Conservation (phyloP, 2,888 invertebrate species). For the Eurois occulta region DNA sequence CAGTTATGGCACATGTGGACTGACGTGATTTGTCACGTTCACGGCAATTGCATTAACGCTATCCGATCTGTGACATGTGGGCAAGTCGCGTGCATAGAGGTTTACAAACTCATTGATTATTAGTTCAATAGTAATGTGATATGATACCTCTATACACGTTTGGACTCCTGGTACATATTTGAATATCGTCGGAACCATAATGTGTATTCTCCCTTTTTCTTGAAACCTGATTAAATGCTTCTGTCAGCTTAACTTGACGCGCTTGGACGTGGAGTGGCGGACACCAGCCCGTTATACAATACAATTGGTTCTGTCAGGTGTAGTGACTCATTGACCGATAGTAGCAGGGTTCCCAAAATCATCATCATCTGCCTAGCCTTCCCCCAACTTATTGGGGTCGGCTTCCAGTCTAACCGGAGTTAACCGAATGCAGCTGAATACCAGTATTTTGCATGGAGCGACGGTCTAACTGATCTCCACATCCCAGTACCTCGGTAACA, state of each 20-base stretch:
- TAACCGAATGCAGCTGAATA: neutral
- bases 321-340: neutral
- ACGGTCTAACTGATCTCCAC: too few species aligned
- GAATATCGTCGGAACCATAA: neutral
- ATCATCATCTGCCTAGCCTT: neutral
- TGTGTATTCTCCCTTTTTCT: too few species aligned
- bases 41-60: conserved; percentile 48
- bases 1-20: neutral
- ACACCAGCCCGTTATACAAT: too few species aligned
- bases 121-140: conserved; percentile 2
- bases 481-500: neutral
- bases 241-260: too few species aligned
- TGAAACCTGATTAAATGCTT: neutral
- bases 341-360: neutral
- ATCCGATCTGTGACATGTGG: conserved; percentile 16
- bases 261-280: too few species aligned
- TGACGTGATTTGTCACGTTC: conserved; percentile 58
- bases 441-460: neutral
- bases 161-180: neutral
- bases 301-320: neutral
- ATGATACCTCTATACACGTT: neutral
- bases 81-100: conserved; percentile 13
- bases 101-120: conserved; percentile 9
- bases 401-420: neutral
- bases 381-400: neutral